Evolutionary conservation across 2,113 vertebrate species (phyloP).

Genomic region (Eurypyga helias): DNA sequence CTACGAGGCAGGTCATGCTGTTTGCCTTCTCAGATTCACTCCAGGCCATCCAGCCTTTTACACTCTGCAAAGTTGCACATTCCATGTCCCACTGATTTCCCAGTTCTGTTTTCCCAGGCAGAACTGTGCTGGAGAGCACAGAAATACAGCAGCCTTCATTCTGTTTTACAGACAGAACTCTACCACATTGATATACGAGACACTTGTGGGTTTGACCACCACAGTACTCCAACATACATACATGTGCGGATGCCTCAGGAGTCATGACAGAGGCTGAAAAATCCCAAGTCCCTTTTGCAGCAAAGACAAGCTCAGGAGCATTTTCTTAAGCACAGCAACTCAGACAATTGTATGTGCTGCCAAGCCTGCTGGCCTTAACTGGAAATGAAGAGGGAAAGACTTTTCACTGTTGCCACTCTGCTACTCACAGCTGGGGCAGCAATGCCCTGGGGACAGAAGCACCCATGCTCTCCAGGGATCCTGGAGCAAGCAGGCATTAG

Average conservation of each 20-base stretch:
- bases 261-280: neutral
- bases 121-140: neutral
- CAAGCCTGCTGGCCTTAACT: neutral
- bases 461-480: neutral
- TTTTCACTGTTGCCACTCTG: neutral
- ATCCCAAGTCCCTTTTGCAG: neutral
- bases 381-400: neutral
- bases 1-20: neutral
- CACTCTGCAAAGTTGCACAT: neutral
- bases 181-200: rapidly evolving
- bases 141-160: neutral
- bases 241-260: rapidly evolving
- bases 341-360: neutral
- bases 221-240: neutral
- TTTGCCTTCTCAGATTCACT: neutral
- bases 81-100: neutral
- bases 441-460: neutral
- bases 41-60: neutral
- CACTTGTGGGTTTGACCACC: neutral
- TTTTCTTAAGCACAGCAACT: neutral
- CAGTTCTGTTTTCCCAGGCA: neutral
- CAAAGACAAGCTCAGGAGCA: neutral
- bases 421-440: neutral
- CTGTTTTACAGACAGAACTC: neutral
- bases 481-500: neutral